Conservation (phyloP, 2,888 invertebrate genomes). For the Oegoconia quadripuncta region DNA sequence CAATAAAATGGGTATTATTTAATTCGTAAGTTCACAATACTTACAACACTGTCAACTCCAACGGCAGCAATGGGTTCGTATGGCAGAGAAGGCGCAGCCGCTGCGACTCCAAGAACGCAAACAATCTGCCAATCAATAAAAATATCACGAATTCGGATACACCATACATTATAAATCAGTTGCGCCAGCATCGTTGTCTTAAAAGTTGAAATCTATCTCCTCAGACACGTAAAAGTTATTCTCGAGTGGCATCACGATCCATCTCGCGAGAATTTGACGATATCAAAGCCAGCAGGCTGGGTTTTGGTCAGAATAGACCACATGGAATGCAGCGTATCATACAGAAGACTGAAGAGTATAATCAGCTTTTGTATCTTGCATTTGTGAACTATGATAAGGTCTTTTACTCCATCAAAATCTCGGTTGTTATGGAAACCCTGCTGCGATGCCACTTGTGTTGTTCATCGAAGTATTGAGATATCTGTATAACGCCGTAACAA, state of each 20-base stretch:
- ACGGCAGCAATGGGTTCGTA: constrained; percentile 15
- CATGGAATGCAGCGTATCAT: not conserved
- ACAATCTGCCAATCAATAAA: constrained; percentile 51
- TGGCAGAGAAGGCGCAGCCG: constrained; percentile 43
- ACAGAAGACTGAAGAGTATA: not conserved
- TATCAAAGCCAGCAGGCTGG: not conserved
- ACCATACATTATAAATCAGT: no score
- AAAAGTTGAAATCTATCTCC: not conserved
- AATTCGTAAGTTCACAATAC: no score
- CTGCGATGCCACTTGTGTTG: no score
- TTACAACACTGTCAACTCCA: constrained; percentile 46
- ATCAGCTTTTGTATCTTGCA: not conserved
- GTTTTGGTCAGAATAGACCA: not conserved
- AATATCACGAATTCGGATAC: no score
- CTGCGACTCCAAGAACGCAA: constrained; percentile 49
- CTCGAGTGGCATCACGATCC: not conserved
- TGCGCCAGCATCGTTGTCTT: not conserved
- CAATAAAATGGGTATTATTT: no score
- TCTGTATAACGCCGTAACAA: no score
- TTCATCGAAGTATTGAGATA: no score
- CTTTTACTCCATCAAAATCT: not conserved
- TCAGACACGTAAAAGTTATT: not conserved
- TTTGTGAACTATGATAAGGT: not conserved
- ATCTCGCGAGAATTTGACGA: not conserved
- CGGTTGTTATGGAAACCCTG: not conserved